Percentiles rank a stretch among this genome's conserved stretches.
These are phyloP conservation scores for Coelinius sp. DNA, from an alignment of 2,888 invertebrate species.

Conservation along the genomic window DNA sequence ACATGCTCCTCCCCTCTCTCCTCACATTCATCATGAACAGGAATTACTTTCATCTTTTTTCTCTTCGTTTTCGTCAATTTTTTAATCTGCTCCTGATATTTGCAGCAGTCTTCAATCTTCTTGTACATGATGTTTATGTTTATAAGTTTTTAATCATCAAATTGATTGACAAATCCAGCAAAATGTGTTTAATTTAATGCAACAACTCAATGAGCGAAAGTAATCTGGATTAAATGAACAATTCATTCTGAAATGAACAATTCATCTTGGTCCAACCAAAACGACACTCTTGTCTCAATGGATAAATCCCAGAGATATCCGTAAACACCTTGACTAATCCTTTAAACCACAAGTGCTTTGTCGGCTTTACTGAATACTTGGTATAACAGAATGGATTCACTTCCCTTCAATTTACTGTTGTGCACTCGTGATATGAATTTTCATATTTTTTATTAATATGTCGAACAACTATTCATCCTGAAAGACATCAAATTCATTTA, in stretches of 20 bases:
- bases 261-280: slow-evolving; percentile 5
- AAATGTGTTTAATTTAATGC: not conserved
- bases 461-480: not conserved
- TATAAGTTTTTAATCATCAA: not conserved
- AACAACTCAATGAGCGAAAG: not conserved
- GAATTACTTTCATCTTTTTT: slow-evolving; percentile 27
- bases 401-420: slow-evolving; percentile 1
- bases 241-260: slow-evolving; percentile 24
- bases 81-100: slow-evolving; percentile 31
- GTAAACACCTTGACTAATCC: slow-evolving; percentile 25
- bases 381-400: slow-evolving; percentile 13
- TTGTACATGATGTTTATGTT: not conserved
- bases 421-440: slow-evolving; percentile 1
- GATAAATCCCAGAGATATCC: slow-evolving; percentile 18
- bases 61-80: slow-evolving; percentile 24
- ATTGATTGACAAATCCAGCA: not conserved
- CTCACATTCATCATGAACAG: slow-evolving; percentile 28
- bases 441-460: not conserved
- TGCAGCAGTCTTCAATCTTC: slow-evolving; percentile 40
- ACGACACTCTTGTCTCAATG: slow-evolving; percentile 9
- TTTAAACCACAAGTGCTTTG: slow-evolving; percentile 30
- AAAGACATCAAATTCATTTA: not conserved
- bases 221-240: slow-evolving; percentile 14
- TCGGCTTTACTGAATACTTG: slow-evolving; percentile 23
- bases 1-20: slow-evolving; percentile 14